Percentiles rank a stretch among this genome's conserved stretches.
These are phyloP conservation scores for Bolinopsis microptera DNA, from an alignment of 37 sponge, comb jelly and placozoan genomes.

Conservation along the genomic window DNA sequence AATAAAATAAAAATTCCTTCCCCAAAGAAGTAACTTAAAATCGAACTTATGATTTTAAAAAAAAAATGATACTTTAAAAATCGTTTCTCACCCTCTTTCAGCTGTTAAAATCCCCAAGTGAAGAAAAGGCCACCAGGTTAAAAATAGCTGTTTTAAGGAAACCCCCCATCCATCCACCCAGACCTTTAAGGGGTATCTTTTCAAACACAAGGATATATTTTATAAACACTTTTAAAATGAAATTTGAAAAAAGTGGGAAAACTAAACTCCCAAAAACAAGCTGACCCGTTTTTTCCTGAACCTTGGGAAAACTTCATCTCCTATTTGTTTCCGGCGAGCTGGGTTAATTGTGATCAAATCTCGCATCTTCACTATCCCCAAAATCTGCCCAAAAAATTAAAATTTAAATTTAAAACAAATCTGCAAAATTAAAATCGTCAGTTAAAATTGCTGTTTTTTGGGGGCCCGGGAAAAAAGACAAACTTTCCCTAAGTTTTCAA, in stretches of 20 bases:
- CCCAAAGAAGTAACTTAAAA: neutral
- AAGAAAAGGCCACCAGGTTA: neutral
- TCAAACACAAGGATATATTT: neutral
- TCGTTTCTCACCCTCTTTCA: neutral
- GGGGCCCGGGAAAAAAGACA: too few relatives aligned
- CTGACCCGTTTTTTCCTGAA: constrained; percentile 52
- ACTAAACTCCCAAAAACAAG: too few relatives aligned
- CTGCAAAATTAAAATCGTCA: too few relatives aligned
- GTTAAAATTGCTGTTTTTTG: too few relatives aligned
- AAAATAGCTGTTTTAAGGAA: constrained; percentile 26
- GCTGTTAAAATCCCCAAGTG: constrained; percentile 4
- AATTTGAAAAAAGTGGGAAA: neutral
- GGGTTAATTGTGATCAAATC: constrained; percentile 12
- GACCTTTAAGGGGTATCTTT: neutral
- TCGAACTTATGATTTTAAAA: too few relatives aligned
- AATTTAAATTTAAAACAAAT: too few relatives aligned
- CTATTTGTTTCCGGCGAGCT: neutral
- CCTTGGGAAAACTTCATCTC: neutral
- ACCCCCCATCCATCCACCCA: neutral
- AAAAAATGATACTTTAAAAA: too few relatives aligned
- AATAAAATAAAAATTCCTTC: neutral
- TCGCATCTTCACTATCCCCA: constrained; percentile 52
- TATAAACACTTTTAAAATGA: neutral
- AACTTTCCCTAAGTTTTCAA: too few relatives aligned
- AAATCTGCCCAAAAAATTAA: neutral